phyloP scores from a whole-genome alignment of 2,113 vertebrate genomes.

The Garra rufa region DNA sequence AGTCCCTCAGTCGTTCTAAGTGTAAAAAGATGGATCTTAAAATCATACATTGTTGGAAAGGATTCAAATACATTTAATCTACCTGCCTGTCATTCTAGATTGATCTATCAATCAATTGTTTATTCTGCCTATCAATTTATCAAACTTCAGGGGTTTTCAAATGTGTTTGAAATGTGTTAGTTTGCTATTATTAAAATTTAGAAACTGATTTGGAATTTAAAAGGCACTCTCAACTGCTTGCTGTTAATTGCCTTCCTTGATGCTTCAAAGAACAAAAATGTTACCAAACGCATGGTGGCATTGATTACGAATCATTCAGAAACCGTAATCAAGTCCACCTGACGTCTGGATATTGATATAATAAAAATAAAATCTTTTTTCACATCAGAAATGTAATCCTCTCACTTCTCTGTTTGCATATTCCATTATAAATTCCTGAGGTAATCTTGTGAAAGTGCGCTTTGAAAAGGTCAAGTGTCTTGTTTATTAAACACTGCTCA shows the following conservation, averaged over 20 bases:
- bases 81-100: too few species aligned
- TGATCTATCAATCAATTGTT: too few species aligned
- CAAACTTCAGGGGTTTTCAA: too few species aligned
- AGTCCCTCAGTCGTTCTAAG: too few species aligned
- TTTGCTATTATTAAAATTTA: too few species aligned
- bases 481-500: background rate
- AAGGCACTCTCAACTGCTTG: background rate
- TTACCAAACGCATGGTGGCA: background rate
- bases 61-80: too few species aligned
- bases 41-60: too few species aligned
- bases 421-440: background rate
- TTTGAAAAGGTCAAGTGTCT: slow-evolving; percentile 20
- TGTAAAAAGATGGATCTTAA: too few species aligned
- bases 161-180: too few species aligned
- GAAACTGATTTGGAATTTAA: too few species aligned
- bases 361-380: background rate
- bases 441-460: background rate
- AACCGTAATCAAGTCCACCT: background rate
- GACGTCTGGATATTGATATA: background rate
- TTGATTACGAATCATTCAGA: background rate
- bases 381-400: background rate
- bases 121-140: background rate
- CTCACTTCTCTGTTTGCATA: background rate
- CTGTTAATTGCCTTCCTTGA: background rate
- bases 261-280: background rate